phyloP scores from a whole-genome alignment of 2,888 invertebrate species.

The Drosophila maculinotata region DNA sequence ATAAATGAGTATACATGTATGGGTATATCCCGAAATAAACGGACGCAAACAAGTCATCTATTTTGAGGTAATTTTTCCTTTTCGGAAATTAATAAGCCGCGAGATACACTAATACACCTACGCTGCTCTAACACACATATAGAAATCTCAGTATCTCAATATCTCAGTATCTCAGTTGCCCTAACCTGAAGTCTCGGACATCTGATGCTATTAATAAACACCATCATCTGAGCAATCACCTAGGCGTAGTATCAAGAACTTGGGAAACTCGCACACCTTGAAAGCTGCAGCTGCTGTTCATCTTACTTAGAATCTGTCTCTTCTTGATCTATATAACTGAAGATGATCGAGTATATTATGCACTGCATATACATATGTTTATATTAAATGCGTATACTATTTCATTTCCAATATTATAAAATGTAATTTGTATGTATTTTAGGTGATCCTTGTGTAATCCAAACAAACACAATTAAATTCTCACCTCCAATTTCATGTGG shows the following conservation, averaged over 20 bases:
- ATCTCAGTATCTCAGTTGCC: slow-evolving; percentile 54
- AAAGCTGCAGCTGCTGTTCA: slow-evolving; percentile 45
- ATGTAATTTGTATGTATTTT: background rate
- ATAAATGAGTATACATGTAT: slow-evolving; percentile 11
- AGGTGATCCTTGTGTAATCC: background rate
- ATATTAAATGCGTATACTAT: background rate
- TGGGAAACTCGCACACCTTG: slow-evolving; percentile 58
- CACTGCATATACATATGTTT: slow-evolving; percentile 11
- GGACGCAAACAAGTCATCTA: slow-evolving; percentile 43
- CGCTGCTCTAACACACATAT: slow-evolving; percentile 16
- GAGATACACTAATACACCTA: slow-evolving; percentile 30
- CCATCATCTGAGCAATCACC: slow-evolving; percentile 45
- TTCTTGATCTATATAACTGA: background rate
- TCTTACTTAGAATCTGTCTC: slow-evolving; percentile 10
- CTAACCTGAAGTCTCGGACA: slow-evolving; percentile 64
- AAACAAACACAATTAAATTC: slow-evolving; percentile 14
- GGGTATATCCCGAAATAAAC: slow-evolving; percentile 50
- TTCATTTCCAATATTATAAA: too few relatives aligned
- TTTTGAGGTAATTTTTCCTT: slow-evolving; percentile 61
- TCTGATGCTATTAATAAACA: slow-evolving; percentile 60
- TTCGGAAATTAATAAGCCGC: slow-evolving; percentile 58
- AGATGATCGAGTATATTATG: slow-evolving; percentile 19
- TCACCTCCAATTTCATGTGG: background rate
- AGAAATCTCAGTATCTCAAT: slow-evolving; percentile 43
- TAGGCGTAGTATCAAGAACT: slow-evolving; percentile 55